A percentile compares a stretch with the other conserved stretches of the same genome.
Evolutionary conservation across 2,888 invertebrate genomes (phyloP).

Genomic region (Latheticus oryzae): DNA sequence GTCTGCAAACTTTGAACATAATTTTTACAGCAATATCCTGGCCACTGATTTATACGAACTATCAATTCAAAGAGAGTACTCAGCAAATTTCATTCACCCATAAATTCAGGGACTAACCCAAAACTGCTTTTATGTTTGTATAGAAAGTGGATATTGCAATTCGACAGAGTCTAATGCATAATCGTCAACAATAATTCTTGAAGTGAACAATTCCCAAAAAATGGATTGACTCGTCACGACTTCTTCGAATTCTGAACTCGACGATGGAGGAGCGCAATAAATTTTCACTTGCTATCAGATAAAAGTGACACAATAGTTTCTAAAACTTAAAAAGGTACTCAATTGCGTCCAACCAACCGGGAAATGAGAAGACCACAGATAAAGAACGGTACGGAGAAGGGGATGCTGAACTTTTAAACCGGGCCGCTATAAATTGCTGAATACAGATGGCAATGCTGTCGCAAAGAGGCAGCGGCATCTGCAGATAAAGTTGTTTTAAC

Average conservation of each 20-base stretch:
- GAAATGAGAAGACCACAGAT: conserved; percentile 65
- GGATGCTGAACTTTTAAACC: conserved; percentile 63
- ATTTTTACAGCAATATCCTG: conserved; percentile 62
- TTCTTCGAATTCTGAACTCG: conserved; percentile 8
- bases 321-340: conserved; percentile 66
- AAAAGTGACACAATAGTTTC: conserved; percentile 66
- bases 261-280: no score
- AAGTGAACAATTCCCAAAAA: conserved; percentile 1
- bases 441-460: conserved; percentile 64
- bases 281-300: conserved; percentile 62
- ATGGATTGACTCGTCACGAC: conserved; percentile 37
- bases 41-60: conserved; percentile 60
- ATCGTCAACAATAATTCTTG: conserved; percentile 6
- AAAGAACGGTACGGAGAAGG: conserved; percentile 55
- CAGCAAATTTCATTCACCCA: conserved; percentile 61
- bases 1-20: conserved; percentile 62
- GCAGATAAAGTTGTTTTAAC: conserved; percentile 64
- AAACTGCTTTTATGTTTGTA: conserved; percentile 58
- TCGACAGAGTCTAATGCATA: conserved; percentile 43
- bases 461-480: conserved; percentile 62
- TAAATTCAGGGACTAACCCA: conserved; percentile 57
- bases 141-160: conserved; percentile 56
- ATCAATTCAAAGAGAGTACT: conserved; percentile 62
- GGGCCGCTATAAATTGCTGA: conserved; percentile 63
- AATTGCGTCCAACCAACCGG: conserved; percentile 64